phyloP scores from a whole-genome alignment of 2,113 vertebrate genomes.

The Cottus gobio region DNA sequence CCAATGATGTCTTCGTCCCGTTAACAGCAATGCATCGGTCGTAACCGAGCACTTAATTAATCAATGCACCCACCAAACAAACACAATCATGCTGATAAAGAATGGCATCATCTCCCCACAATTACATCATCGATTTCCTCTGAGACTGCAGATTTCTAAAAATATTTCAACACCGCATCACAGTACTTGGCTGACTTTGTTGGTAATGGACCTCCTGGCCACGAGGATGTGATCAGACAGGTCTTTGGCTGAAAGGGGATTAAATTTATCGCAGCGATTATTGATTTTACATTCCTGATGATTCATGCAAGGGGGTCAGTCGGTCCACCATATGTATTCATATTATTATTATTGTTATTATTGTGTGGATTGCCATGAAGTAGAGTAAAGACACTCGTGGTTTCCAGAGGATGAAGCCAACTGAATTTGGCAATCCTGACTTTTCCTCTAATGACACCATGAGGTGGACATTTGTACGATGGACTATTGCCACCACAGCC shows the following conservation, averaged over 20 bases:
- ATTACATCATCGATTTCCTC: constrained; percentile 38
- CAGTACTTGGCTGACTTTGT: constrained; percentile 42
- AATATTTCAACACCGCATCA: constrained; percentile 18
- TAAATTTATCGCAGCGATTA: background rate
- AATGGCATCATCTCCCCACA: constrained; percentile 57
- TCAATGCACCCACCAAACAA: constrained; percentile 40
- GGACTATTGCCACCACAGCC: background rate
- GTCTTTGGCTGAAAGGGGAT: background rate
- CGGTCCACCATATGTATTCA: background rate
- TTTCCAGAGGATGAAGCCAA: background rate
- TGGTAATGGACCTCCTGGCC: constrained; percentile 10
- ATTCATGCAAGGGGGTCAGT: background rate
- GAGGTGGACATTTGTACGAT: background rate
- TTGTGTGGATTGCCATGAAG: background rate
- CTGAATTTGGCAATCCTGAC: background rate
- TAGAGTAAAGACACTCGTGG: background rate
- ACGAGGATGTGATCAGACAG: constrained; percentile 4
- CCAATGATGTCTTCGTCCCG: constrained; percentile 42
- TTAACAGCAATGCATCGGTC: constrained; percentile 32
- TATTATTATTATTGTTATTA: background rate
- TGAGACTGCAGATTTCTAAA: constrained; percentile 33
- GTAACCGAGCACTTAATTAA: constrained; percentile 49
- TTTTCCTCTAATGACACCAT: background rate
- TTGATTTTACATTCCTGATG: background rate
- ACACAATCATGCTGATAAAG: constrained; percentile 45